Evolutionary conservation across 2,113 vertebrate genomes (phyloP), one percentile per base, ranked within the genome.

Genomic region (Columba livia): DNA sequence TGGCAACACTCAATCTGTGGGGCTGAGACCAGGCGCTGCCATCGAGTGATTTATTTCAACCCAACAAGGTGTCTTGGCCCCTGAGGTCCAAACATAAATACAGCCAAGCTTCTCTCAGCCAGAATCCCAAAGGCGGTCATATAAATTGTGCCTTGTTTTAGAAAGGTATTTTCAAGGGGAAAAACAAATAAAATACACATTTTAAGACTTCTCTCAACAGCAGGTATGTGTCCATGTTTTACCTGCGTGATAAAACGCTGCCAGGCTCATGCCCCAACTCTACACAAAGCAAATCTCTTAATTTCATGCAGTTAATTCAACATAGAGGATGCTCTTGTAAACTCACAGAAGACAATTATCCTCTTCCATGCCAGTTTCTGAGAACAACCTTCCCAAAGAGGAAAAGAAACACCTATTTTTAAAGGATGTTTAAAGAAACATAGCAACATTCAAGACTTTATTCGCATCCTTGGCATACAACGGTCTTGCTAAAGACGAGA

Each of bases 381-480:
- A 62, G 70, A 16, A 65, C 14, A n/a, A 29, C 10, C 15, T 72
- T 51, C 54, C 54, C 54, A 51, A 61, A 32, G 1, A 19, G 5
- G 5, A 16, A 19, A 54, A 1, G 0, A 3, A 44, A 44, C 8
- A 44, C 4, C 5, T 47, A 36, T 12, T 38, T 57, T 12, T 47
- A 2, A 66, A 60, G 50, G 32, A 9, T 36, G 12, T 60, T 65
- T 65, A 44, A 83, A 38, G 65, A 71, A 61, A 65, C 15, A 10
- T 0, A 61, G 6, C 21, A 14, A 5, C 1, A 18, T 15, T 34
- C 20, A 32, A 54, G 26, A n/a, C 21, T 34, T 9, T 0, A 12
- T 3, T 60, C 66, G 10, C 16, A 7, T 42, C 36, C 65, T 48
- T 26, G 32, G n/a, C n/a, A 8, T 28, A 5, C 11, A 47, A 15